These are phyloP conservation scores for Bombylius discolor DNA, from an alignment of 2,888 invertebrate genomes.

Conservation along the genomic window DNA sequence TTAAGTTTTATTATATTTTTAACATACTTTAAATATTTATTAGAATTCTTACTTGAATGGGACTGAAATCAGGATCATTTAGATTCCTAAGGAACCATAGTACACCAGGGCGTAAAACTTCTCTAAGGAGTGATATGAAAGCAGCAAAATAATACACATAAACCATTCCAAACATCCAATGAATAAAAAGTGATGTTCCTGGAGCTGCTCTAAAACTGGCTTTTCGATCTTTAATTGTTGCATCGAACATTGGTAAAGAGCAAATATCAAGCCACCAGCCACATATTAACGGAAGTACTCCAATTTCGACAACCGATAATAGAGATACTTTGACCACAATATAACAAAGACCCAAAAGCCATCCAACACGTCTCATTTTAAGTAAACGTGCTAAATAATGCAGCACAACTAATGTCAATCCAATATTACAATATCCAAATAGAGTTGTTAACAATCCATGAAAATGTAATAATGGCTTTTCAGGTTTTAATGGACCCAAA, in stretches of 20 bases:
- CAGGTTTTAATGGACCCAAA: constrained; percentile 40
- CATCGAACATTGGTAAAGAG: constrained; percentile 83
- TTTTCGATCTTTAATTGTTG: constrained; percentile 76
- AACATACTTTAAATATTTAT: background rate
- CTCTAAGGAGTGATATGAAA: constrained; percentile 80
- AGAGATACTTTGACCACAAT: constrained; percentile 73
- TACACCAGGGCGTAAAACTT: constrained; percentile 91
- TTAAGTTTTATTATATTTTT: background rate
- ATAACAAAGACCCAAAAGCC: constrained; percentile 83
- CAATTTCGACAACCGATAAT: constrained; percentile 92
- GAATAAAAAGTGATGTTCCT: constrained; percentile 93
- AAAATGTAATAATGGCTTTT: constrained; percentile 58
- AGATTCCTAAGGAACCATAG: constrained; percentile 96
- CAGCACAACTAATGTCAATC: constrained; percentile 64
- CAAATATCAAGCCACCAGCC: constrained; percentile 99
- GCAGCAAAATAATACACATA: constrained; percentile 99
- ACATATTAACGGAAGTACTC: constrained; percentile 89
- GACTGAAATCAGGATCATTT: constrained; percentile 98
- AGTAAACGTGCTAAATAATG: constrained; percentile 74
- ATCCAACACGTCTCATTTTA: constrained; percentile 64
- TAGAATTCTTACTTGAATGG: constrained; percentile 60
- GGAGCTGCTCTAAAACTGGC: constrained; percentile 81
- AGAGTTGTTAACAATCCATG: constrained; percentile 86
- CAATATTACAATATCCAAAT: constrained; percentile 86
- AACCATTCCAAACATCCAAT: constrained; percentile 98